phyloP scores from a whole-genome alignment of 1,140 invertebrate species.

The Cyclargus thomasi region DNA sequence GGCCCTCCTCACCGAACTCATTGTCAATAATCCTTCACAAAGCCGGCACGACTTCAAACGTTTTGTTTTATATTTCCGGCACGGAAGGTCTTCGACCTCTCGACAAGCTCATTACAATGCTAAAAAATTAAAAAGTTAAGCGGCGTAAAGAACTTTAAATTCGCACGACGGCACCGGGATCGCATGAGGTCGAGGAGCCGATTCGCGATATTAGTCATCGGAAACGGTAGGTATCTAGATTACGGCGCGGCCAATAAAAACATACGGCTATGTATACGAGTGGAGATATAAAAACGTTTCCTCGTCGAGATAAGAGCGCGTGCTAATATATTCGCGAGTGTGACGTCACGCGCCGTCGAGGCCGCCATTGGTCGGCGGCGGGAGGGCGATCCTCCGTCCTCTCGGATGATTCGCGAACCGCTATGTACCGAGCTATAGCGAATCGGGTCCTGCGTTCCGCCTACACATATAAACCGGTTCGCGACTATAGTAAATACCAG shows the following conservation, averaged over 20 bases:
- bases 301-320: constrained; percentile 31
- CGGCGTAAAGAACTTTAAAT: constrained; percentile 46
- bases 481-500: constrained; percentile 28
- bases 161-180: constrained; percentile 25
- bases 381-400: constrained; percentile 71
- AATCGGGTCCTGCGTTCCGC: constrained; percentile 57
- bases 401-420: constrained; percentile 68
- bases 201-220: constrained; percentile 15
- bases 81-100: constrained; percentile 37
- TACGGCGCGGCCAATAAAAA: constrained; percentile 19
- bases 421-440: constrained; percentile 45
- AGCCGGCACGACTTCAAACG: constrained; percentile 40
- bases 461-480: constrained; percentile 31
- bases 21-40: constrained; percentile 52
- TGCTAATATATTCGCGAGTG: constrained; percentile 64
- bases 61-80: constrained; percentile 54
- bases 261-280: constrained; percentile 16
- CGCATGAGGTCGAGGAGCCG: constrained; percentile 16
- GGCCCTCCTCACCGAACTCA: constrained; percentile 37
- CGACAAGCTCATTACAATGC: constrained; percentile 31
- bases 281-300: constrained; percentile 16
- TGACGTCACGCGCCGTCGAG: constrained; percentile 36
- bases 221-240: constrained; percentile 17
- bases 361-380: constrained; percentile 54
- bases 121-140: constrained; percentile 25